Evolutionary conservation across 1,140 invertebrate genomes (phyloP).

Genomic region (Leguminivora glycinivorella): DNA sequence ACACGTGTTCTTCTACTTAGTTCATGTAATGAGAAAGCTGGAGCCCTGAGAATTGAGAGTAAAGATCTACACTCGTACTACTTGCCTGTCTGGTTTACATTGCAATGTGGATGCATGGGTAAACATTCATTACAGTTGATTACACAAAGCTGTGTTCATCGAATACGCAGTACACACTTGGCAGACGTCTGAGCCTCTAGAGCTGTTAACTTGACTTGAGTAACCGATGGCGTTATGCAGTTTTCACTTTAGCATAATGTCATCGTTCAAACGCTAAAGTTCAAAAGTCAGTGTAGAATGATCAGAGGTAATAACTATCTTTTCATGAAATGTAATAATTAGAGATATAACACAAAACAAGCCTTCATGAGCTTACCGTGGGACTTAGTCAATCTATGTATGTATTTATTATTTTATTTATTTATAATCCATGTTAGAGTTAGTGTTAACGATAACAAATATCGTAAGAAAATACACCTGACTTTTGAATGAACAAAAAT

Average conservation of each 20-base stretch:
- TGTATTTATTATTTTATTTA: no score
- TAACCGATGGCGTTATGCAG: neutral
- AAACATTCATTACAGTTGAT: neutral
- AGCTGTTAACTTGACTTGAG: conserved; percentile 2
- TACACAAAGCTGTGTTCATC: neutral
- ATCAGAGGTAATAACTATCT: no score
- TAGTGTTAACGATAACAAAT: no score
- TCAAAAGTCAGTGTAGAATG: neutral
- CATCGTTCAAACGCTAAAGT: neutral
- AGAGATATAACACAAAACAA: no score
- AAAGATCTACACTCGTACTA: no score
- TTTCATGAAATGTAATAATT: no score
- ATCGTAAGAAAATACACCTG: neutral
- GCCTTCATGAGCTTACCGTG: no score
- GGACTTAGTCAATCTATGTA: no score
- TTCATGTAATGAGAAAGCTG: no score
- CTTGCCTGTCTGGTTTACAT: neutral
- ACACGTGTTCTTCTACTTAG: no score
- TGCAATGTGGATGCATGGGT: neutral
- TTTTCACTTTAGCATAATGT: conserved; percentile 6
- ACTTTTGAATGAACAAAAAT: neutral
- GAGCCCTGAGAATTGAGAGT: no score
- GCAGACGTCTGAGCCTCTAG: neutral
- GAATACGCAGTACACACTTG: neutral
- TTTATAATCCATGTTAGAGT: no score